These are phyloP conservation scores for Choloepus hoffmanni DNA, from an alignment of 2,113 vertebrate species.

Conservation along the genomic window DNA sequence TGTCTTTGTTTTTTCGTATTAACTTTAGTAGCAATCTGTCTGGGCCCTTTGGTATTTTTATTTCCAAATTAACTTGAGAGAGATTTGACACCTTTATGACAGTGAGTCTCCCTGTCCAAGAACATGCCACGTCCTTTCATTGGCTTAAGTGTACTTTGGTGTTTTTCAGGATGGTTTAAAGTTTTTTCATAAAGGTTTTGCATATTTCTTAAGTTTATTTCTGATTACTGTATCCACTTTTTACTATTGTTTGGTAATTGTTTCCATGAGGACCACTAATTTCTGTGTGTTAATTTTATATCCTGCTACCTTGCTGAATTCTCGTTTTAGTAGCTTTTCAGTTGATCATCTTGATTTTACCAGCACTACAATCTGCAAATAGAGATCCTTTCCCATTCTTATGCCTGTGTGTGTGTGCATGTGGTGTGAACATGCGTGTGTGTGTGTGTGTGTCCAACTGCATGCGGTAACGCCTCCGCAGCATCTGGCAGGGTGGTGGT, in stretches of 20 bases:
- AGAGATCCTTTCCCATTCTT: not conserved
- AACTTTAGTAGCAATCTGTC: not conserved
- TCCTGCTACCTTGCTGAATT: not conserved
- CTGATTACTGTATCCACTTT: not conserved
- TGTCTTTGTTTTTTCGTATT: slow-evolving; percentile 36
- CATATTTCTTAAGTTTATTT: not conserved
- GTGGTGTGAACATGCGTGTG: too few species aligned
- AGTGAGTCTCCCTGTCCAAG: not conserved
- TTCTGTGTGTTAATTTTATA: not conserved
- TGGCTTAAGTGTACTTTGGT: not conserved
- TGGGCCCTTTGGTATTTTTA: not conserved
- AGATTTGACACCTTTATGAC: not conserved
- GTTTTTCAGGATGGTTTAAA: not conserved
- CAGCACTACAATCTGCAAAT: not conserved
- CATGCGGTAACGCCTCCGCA: too few species aligned
- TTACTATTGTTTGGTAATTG: not conserved
- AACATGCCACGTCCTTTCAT: not conserved
- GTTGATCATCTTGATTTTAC: not conserved
- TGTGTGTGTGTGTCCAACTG: too few species aligned
- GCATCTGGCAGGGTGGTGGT: not conserved
- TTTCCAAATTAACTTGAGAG: not conserved
- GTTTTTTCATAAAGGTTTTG: not conserved
- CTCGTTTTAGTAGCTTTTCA: not conserved
- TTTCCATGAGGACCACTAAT: not conserved
- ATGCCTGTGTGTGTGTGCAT: rapidly evolving